Percentiles rank a stretch among this genome's conserved stretches.
phyloP scores from a whole-genome alignment of 2,888 invertebrate species.

The Nowickia ferox region DNA sequence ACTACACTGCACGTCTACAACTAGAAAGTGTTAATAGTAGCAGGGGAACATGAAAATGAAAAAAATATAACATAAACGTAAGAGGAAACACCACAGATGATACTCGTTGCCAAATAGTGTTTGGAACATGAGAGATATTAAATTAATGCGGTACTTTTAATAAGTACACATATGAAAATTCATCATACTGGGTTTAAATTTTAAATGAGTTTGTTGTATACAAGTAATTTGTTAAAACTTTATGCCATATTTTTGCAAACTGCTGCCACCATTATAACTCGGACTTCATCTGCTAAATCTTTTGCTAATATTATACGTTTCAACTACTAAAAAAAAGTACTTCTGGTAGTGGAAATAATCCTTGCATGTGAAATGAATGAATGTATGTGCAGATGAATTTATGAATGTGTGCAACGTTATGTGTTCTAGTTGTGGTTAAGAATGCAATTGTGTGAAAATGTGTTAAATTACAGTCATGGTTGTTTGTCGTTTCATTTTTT shows the following conservation, averaged over 20 bases:
- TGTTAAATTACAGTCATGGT: conserved; percentile 67
- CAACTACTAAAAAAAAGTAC: conserved; percentile 1
- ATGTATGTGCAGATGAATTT: conserved; percentile 6
- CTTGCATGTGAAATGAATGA: conserved; percentile 1
- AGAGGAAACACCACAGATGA: conserved; percentile 32
- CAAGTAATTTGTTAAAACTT: conserved; percentile 62
- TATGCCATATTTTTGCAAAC: conserved; percentile 56
- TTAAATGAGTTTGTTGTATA: conserved; percentile 54
- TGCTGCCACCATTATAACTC: conserved; percentile 22
- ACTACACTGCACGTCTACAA: background rate
- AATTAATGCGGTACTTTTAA: conserved; percentile 71
- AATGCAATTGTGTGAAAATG: conserved; percentile 69
- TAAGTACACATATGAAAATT: conserved; percentile 62
- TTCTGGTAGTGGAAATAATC: conserved; percentile 23
- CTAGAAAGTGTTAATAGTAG: conserved; percentile 51
- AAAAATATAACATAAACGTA: conserved; percentile 8
- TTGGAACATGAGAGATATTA: conserved; percentile 66
- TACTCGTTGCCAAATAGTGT: conserved; percentile 42
- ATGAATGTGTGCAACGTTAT: conserved; percentile 16
- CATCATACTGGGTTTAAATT: conserved; percentile 55
- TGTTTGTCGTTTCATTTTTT: conserved; percentile 33
- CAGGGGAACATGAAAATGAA: background rate
- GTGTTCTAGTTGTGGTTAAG: conserved; percentile 57
- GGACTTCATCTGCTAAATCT: conserved; percentile 46
- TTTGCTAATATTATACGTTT: conserved; percentile 41